Base-by-base conservation (phyloP, 2,797 vertebrate genomes). In the Emys orbicularis region DNA sequence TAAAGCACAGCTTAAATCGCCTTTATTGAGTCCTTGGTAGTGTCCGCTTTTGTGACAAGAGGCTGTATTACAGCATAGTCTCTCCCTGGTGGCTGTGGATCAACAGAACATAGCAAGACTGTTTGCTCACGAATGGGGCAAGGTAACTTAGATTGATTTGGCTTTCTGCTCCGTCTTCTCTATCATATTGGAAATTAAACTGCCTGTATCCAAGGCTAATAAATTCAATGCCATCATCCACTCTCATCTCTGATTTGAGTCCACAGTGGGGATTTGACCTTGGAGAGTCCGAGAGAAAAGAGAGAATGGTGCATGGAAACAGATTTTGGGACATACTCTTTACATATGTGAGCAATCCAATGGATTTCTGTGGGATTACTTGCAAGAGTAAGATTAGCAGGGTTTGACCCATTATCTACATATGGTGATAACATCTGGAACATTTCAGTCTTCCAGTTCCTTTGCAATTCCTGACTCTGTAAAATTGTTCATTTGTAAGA, bases 161-260 rank as follows among this genome's bases (percentile, higher is more conserved):
- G 50, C 34, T 92, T 86, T 1, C 12, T 65, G 74, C 80, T 82
- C 37, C 34, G 6, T 19, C 18, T 59, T 90, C 81, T 90, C 72
- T 65, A 15, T 95, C 21, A 34, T 86, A 61, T 18, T 93, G 82
- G 41, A 93, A 96, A 91, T 34, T 19, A 92, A 93, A 57, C 21
- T 94, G 4, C 37, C 89, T 89, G 25, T 82, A 61, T 89, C 89
- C 84, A 92, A 94, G 95, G 92, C 54, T 80, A 96, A 94, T 94
- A 96, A 95, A 93, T 88, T 93, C 74, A 84, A 37, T 95, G 87
- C 84, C 88, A 93, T 82, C 88, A 86, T 77, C 47, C 18, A 61
- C 84, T 94, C 50, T 96, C 95, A 96, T 86, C 87, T 94, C 92
- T 65, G 82, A 94, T 87, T 92, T 87, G 95, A 96, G 94, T 96